Evolutionary conservation across 2,888 invertebrate genomes (phyloP).

Genomic region (Drosophila buzzatii): DNA sequence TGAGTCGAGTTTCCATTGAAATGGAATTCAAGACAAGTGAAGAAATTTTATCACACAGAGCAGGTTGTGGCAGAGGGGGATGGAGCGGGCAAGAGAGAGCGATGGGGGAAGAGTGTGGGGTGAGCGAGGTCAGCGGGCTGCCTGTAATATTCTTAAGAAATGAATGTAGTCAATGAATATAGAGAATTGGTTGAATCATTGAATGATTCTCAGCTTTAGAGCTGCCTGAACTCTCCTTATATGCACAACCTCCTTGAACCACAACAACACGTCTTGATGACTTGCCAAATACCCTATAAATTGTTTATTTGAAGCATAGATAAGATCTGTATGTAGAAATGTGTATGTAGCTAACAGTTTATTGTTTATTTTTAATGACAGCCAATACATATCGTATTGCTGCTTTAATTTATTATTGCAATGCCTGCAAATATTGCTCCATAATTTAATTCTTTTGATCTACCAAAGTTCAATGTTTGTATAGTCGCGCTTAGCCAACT

Average conservation of each 20-base stretch:
- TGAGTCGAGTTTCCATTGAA: constrained; percentile 27
- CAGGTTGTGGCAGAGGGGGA: background rate
- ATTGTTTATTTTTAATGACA: background rate
- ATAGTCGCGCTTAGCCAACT: too few relatives aligned
- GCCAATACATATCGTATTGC: background rate
- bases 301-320: background rate
- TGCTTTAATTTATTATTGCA: background rate
- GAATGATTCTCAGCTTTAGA: constrained; percentile 30
- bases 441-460: too few relatives aligned
- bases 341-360: too few relatives aligned
- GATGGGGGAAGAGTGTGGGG: background rate
- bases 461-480: too few relatives aligned
- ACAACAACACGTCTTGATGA: background rate
- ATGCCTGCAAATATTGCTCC: background rate
- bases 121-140: background rate
- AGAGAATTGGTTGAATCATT: constrained; percentile 31
- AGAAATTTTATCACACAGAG: constrained; percentile 15
- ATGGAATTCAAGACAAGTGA: constrained; percentile 5
- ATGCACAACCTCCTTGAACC: background rate
- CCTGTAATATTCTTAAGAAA: constrained; percentile 10
- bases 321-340: too few relatives aligned
- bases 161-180: constrained; percentile 28
- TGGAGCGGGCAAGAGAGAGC: background rate
- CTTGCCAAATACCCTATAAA: constrained; percentile 6
- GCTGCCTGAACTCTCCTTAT: background rate